phyloP scores from a whole-genome alignment of 2,797 vertebrate genomes.

The Cebuella pygmaea region DNA sequence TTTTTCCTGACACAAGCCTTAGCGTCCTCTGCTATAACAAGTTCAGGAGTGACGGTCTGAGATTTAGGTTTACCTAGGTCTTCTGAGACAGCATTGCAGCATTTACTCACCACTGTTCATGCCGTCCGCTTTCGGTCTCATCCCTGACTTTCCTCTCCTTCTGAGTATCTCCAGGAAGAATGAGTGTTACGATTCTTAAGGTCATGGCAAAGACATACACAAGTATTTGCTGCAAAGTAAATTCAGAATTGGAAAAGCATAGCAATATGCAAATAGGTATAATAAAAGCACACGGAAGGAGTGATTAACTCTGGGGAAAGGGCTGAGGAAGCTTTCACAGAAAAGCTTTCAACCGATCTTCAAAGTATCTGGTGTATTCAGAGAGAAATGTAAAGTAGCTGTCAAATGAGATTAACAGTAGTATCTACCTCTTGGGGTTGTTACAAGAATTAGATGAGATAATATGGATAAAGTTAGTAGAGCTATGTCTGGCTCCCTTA shows the following conservation, averaged over 20 bases:
- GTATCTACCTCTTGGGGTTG: not conserved
- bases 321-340: not conserved
- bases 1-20: not conserved
- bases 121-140: not conserved
- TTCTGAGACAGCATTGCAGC: not conserved
- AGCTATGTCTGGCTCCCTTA: not conserved
- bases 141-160: not conserved
- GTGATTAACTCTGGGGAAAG: not conserved
- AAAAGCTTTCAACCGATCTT: not conserved
- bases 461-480: not conserved
- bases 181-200: not conserved
- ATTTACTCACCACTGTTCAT: not conserved
- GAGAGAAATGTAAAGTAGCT: not conserved
- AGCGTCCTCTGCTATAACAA: not conserved
- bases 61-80: not conserved
- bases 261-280: not conserved
- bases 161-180: not conserved
- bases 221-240: not conserved
- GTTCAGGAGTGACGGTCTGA: not conserved
- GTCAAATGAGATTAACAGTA: not conserved
- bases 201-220: not conserved
- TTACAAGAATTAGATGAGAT: not conserved
- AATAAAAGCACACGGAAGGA: not conserved
- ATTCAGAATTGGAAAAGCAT: not conserved
- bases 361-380: not conserved